These are phyloP conservation scores for Leucoraja erinaceus DNA, from an alignment of 2,113 vertebrate genomes.

Conservation along the genomic window DNA sequence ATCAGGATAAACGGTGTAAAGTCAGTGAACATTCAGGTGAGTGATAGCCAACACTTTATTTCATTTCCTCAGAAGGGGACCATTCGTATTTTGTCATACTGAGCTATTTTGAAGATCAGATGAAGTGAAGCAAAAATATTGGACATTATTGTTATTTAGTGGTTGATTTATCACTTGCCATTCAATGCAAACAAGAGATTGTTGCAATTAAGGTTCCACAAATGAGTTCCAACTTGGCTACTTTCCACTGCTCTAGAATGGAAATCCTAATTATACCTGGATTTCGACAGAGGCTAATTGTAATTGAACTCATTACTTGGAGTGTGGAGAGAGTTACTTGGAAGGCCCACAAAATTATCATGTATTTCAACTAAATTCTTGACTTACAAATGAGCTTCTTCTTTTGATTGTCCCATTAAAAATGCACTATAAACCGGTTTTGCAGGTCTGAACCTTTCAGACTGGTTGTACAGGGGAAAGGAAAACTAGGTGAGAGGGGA, in stretches of 20 bases:
- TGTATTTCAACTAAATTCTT: neutral
- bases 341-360: neutral
- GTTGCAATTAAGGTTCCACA: neutral
- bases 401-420: neutral
- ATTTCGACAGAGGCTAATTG: neutral
- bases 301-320: neutral
- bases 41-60: neutral
- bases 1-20: constrained; percentile 80
- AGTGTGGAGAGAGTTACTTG: neutral
- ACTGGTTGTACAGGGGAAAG: too few species aligned
- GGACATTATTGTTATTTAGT: neutral
- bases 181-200: neutral
- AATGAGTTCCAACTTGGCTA: neutral
- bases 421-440: neutral
- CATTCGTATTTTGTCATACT: neutral
- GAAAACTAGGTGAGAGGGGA: too few species aligned
- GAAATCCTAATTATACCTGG: neutral
- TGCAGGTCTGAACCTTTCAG: too few species aligned
- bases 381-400: neutral
- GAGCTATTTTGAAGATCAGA: neutral
- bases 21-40: constrained; percentile 80
- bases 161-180: neutral
- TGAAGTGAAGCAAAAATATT: neutral
- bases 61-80: neutral
- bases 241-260: neutral